A percentile compares a stretch with the other conserved stretches of the same genome.
Conservation (phyloP, 2,113 vertebrate species). For the Antigone vipio region DNA sequence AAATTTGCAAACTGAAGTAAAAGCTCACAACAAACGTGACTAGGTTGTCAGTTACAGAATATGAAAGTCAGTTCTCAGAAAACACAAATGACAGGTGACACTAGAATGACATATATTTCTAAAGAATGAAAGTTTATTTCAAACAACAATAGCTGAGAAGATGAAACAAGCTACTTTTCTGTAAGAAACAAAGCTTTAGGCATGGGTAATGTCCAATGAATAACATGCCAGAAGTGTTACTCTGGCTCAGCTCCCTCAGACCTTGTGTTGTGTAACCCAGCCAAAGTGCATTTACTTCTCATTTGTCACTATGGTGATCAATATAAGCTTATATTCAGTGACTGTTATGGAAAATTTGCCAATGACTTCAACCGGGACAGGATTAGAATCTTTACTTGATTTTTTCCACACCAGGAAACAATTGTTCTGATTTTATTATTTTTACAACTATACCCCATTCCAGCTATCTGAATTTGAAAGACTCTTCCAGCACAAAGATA, state of each 20-base stretch:
- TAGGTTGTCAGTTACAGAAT: not conserved
- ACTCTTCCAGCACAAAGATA: not conserved
- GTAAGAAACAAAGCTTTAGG: not conserved
- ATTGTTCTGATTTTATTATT: not conserved
- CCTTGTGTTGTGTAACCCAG: not conserved
- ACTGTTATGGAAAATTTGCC: not conserved
- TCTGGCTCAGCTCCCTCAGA: not conserved
- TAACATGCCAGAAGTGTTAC: not conserved
- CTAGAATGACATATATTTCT: not conserved
- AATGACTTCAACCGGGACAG: not conserved
- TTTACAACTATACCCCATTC: not conserved
- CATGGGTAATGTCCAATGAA: not conserved
- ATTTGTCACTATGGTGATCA: conserved; percentile 7
- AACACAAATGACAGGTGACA: not conserved
- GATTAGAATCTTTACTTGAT: not conserved
- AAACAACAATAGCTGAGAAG: not conserved
- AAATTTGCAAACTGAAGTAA: not conserved
- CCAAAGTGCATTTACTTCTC: not conserved
- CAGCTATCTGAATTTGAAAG: not conserved
- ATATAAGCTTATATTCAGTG: not conserved
- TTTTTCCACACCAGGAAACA: not conserved
- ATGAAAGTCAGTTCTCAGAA: not conserved
- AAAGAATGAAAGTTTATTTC: not conserved
- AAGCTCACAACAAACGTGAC: not conserved
- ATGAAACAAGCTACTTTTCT: not conserved